Base-by-base conservation (phyloP, 30 jellyfish, hydroid and myxozoan species). In the Aurelia sp. region DNA sequence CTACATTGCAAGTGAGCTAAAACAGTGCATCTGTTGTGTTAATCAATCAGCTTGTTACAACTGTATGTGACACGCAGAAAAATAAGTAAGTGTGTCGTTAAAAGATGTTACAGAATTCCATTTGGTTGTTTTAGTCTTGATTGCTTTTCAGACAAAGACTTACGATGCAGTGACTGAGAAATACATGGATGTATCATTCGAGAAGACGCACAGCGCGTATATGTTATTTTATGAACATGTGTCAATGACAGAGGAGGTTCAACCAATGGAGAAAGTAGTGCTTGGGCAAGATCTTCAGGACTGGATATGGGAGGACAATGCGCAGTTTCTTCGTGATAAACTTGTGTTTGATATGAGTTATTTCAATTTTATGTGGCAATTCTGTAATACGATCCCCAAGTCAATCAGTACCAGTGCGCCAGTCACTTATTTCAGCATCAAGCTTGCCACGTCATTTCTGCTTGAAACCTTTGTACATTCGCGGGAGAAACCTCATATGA, bases 161-260 rank as follows among this genome's bases (percentile, higher is more conserved):
- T 93, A 90, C 64, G 98, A 93, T 83, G 97, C 98, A 33, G 96
- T 93, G 51, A 93, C 98, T 4, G 98, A 93, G 88, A 93, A 93
- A 67, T 93, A 93, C 88, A 93, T 88, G 98, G 98, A 93, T 63
- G 94, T 93, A 33, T 93, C 98, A 15, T 93, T 93, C 69, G 98
- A 93, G 76, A 93, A 93, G 71, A 93, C 98, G 2, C 98, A 93
- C 90, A 93, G 98, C 58, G 98, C 98, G 40, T 93, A 93, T 61
- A 93, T 93, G 98, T 68, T 93, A 85, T 93, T 93, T 70, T 93
- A 93, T 63, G 98, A 93, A 67, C 98, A 93, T 76, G 27, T 81
- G 52, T 82, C 91, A 17, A 83, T 88, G 93, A 84, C 84, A 4
- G 87, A 71, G 60, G 91, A 66, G 61, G 87, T 17, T 9, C 92